phyloP scores from a whole-genome alignment of 30 jellyfish, hydroid and myxozoan genomes.

The Chrysaora quinquecirrha region DNA sequence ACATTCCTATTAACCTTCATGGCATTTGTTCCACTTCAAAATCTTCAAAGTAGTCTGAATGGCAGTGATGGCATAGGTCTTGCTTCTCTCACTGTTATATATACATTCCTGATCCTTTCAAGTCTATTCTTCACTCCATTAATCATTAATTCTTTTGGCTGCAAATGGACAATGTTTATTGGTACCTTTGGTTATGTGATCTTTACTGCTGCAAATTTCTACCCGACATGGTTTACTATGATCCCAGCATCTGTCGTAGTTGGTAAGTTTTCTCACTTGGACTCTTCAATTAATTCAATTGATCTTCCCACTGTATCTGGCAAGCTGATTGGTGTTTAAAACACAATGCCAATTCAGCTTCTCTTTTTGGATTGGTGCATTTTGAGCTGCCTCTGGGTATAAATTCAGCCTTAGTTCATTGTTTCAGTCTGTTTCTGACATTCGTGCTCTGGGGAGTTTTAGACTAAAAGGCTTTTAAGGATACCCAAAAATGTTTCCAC shows the following conservation, averaged over 20 bases:
- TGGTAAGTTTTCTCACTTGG: no score
- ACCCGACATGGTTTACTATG: conserved; percentile 62
- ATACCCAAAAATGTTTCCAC: no score
- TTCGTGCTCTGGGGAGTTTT: no score
- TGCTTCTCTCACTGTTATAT: conserved; percentile 43
- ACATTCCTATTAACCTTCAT: conserved; percentile 46
- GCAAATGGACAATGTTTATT: conserved; percentile 26
- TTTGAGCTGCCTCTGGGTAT: no score
- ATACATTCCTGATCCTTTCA: conserved; percentile 21
- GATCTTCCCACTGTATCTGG: no score
- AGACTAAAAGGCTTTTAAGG: neutral
- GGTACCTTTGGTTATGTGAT: conserved; percentile 27
- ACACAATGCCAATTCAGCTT: no score
- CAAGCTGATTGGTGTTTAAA: no score
- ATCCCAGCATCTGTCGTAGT: conserved; percentile 41
- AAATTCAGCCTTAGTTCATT: no score
- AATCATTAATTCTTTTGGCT: conserved; percentile 25
- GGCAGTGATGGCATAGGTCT: conserved; percentile 50
- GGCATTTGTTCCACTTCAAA: conserved; percentile 49
- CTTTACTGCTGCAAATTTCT: conserved; percentile 42
- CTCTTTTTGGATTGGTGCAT: no score
- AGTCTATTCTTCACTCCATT: conserved; percentile 27
- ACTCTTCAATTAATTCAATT: no score
- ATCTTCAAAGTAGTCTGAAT: conserved; percentile 56
- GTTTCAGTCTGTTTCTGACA: no score